phyloP scores from a whole-genome alignment of 2,888 invertebrate genomes.

The Ormyrus pomaceus region DNA sequence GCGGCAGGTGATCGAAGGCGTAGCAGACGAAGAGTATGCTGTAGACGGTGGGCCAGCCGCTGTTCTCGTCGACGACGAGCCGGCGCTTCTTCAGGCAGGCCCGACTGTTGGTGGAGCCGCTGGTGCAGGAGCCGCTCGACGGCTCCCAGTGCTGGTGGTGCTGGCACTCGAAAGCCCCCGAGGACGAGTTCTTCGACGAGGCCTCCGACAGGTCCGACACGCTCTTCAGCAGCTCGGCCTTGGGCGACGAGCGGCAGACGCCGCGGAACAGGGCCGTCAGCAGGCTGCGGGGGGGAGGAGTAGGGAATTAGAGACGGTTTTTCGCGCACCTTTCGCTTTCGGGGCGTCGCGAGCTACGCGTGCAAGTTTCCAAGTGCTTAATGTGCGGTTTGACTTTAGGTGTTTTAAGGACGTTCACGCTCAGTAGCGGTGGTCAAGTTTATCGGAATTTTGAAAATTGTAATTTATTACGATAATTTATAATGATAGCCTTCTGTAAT shows the following conservation, averaged over 20 bases:
- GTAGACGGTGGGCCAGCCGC: conserved; percentile 76
- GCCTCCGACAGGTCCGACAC: conserved; percentile 72
- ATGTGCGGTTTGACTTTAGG: too few species aligned
- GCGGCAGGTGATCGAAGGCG: conserved; percentile 79
- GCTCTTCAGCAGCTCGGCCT: conserved; percentile 69
- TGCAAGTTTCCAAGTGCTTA: too few species aligned
- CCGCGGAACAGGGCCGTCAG: conserved; percentile 56
- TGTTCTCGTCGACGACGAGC: conserved; percentile 69
- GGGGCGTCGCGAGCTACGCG: too few species aligned
- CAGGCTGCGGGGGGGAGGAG: conserved; percentile 40
- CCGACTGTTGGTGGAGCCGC: conserved; percentile 77
- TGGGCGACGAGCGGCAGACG: conserved; percentile 63
- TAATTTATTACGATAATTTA: too few species aligned
- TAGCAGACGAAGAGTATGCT: conserved; percentile 79
- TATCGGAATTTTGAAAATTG: too few species aligned
- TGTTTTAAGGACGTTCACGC: too few species aligned
- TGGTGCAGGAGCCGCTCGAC: conserved; percentile 48
- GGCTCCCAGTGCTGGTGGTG: conserved; percentile 73
- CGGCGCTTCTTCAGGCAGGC: conserved; percentile 74
- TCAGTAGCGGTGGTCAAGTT: too few species aligned
- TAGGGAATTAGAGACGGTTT: not conserved
- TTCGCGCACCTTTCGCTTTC: too few species aligned
- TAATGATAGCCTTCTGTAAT: too few species aligned
- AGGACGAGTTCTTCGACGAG: conserved; percentile 70
- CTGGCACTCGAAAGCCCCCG: conserved; percentile 73